Base-by-base conservation (phyloP, 2,113 vertebrate genomes). In the Capricornis sumatraensis region DNA sequence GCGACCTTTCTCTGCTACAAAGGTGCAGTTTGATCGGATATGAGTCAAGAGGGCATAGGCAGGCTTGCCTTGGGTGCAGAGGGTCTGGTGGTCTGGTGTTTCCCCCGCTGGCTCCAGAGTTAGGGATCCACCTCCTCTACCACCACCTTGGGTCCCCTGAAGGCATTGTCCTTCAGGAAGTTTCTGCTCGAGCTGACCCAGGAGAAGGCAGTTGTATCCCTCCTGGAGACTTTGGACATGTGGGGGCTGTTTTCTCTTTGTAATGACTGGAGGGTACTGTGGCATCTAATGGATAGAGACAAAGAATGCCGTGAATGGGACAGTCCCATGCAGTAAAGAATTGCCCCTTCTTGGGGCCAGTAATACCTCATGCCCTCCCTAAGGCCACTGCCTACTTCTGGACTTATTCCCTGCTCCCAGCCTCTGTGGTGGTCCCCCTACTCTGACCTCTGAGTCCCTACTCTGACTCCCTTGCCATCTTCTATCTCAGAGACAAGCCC, bases 61-160 rank as follows among this genome's bases (percentile, higher is more conserved):
- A 9, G 40, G 11, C 53, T 74, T 45, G 64, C 57, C 11, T 30
- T 25, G 4, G 28, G 30, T n/a, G 23, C 7, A 25, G 40, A 12
- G 17, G 25, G 4, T 33, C 57, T 23, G 6, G 43, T n/a, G 83
- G 55, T 27, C 79, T 33, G 57, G 33, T 52, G 2, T n/a, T 36
- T 71, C 43, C 16, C 7, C 11, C 6, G 0, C 6, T n/a, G 12
- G 11, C 21, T 27, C 12, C 14, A 36, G 28, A 2, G 36, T 55
- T 60, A 21, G 11, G 64, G 67, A 50, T 16, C 21, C 0, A 15
- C 3, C 5, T 2, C 50, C 0, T n/a, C 23, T 7, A 6, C 12
- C 2, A 0, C 7, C 30, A 27, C 23, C 64, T 74, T 10, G 19
- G 33, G 40, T 19, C 19, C 76, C 50, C 45, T 16, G 12, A 36